These are phyloP conservation scores for Megalonaias nervosa DNA, from an alignment of 1,140 invertebrate species.

Conservation along the genomic window DNA sequence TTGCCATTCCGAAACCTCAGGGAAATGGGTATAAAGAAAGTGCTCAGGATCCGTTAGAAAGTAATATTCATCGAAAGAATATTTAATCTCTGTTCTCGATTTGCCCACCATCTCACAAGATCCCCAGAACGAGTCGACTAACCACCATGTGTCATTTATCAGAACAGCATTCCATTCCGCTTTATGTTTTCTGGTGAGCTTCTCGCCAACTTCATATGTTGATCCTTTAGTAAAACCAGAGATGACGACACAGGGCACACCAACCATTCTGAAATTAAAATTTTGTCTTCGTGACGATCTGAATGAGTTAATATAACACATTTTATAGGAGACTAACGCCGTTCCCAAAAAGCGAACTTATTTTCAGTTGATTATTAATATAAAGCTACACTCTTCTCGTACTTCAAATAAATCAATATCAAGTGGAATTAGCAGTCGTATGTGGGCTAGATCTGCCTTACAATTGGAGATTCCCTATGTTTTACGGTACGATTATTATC, in stretches of 20 bases:
- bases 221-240: conserved; percentile 59
- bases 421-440: too few species aligned
- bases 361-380: too few species aligned
- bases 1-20: conserved; percentile 67
- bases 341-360: too few species aligned
- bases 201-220: conserved; percentile 60
- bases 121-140: conserved; percentile 63
- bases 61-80: too few species aligned
- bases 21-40: conserved; percentile 74
- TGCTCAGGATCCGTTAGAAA: conserved; percentile 67
- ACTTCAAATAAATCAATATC: too few species aligned
- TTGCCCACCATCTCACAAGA: conserved; percentile 63
- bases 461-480: too few species aligned
- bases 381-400: too few species aligned
- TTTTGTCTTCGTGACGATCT: too few species aligned
- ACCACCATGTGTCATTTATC: conserved; percentile 55
- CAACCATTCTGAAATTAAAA: conserved; percentile 41
- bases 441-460: too few species aligned
- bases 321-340: too few species aligned
- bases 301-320: too few species aligned
- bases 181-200: conserved; percentile 50
- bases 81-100: conserved; percentile 20
- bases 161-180: conserved; percentile 64
- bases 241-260: conserved; percentile 55
- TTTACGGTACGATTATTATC: too few species aligned